Base-by-base conservation (phyloP, 2,888 invertebrate genomes). In the Syrista parreyssii region DNA sequence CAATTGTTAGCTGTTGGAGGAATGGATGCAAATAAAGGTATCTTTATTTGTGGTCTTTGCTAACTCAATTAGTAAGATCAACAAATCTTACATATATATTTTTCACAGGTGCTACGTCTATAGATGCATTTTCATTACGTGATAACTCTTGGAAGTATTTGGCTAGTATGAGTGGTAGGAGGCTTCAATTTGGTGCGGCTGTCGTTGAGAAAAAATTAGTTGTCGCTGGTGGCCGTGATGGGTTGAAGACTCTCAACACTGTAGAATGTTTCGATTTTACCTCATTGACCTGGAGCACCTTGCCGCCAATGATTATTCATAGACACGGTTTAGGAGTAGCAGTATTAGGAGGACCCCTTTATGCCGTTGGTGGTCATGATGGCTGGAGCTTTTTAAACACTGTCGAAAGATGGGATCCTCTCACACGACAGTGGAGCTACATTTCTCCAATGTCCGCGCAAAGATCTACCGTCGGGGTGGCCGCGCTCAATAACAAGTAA, bases 291-390 rank as follows among this genome's bases (percentile, higher is more conserved):
- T 98, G 98, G 98, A 95, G 94, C 77, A 94, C 94, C 32, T 90
- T 98, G 82, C 96, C 97, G 68, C 95, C 97, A 0, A 98, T 98
- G 98, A 96, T 96, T 86, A 97, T 98, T 12, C 97, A 97, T 89
- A 93, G 98, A 3, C 96, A 96, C 89, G 96, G 96, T 0, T 92
- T 96, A 79, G 92, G 92, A 15, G 96, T 96, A 35, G 96, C 96
- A 3, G 95, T 96, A 55, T 93, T 97, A 74, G 95, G 95, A 34
- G 96, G 97, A 0, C 97, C 98, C 0, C 93, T 98, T 79, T 98
- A 98, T 92, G 98, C 98, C 0, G 97, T 98, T 4, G 98, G 98
- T 1, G 98, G 98, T 0, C 98, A 98, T 89, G 98, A 98, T 91
- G 98, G 98, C 31, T 97, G 97, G 97, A 97, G 97, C 87, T 98